phyloP scores from a whole-genome alignment of 2,797 vertebrate genomes.

The Brotula barbata region DNA sequence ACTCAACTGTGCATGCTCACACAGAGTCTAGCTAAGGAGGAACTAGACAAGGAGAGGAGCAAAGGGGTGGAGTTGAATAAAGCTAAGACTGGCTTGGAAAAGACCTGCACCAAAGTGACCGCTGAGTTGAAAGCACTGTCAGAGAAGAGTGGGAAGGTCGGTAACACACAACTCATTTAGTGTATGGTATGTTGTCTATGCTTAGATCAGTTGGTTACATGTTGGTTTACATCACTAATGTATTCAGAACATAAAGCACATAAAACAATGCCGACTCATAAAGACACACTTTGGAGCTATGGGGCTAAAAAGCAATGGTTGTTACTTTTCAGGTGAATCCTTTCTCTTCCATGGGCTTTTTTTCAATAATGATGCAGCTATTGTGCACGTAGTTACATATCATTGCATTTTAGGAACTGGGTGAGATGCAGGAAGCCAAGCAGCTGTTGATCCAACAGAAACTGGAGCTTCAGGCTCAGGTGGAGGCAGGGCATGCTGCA shows the following conservation, averaged over 20 bases:
- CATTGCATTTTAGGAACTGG: slow-evolving; percentile 80
- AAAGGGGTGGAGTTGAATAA: slow-evolving; percentile 84
- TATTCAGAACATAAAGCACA: no score
- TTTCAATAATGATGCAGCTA: neutral
- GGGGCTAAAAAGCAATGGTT: no score
- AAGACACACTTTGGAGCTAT: no score
- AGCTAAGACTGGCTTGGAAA: slow-evolving; percentile 82
- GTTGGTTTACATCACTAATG: no score
- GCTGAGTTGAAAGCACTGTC: slow-evolving; percentile 83
- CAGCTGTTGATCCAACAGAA: slow-evolving; percentile 96
- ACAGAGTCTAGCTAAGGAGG: slow-evolving; percentile 84
- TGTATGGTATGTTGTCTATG: no score
- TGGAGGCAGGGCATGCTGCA: slow-evolving; percentile 76
- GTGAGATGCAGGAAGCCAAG: slow-evolving; percentile 89
- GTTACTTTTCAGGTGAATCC: no score
- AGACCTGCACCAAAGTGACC: slow-evolving; percentile 78
- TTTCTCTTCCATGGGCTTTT: no score
- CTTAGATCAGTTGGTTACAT: no score
- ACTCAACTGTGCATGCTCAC: neutral
- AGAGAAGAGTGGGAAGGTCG: slow-evolving; percentile 89
- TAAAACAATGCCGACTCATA: no score
- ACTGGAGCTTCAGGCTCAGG: slow-evolving; percentile 87
- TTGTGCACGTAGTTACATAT: neutral
- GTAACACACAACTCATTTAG: slow-evolving; percentile 2
- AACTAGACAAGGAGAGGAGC: slow-evolving; percentile 85